Evolutionary conservation across 2,113 vertebrate species (phyloP).

Genomic region (Xyliphius kryptos): DNA sequence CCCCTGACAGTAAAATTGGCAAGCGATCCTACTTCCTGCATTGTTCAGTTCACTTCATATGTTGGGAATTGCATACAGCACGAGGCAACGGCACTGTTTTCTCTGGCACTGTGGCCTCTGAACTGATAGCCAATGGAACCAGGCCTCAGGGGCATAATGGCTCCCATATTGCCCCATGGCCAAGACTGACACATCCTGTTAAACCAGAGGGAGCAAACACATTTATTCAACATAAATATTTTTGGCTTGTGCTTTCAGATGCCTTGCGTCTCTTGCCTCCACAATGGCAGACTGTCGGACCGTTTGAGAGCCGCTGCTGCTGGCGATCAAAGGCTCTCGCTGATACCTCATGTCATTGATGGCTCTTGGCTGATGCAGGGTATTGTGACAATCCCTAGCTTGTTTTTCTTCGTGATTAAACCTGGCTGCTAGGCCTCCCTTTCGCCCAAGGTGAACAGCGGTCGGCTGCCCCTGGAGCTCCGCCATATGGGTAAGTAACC

Average conservation of each 20-base stretch:
- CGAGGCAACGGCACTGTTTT: not conserved
- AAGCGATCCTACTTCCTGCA: too few species aligned
- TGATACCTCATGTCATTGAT: conserved; percentile 53
- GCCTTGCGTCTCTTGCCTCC: conserved; percentile 48
- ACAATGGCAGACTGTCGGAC: conserved; percentile 54
- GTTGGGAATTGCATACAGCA: too few species aligned
- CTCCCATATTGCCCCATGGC: conserved; percentile 49
- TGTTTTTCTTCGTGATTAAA: conserved; percentile 48
- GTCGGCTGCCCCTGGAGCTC: conserved; percentile 40
- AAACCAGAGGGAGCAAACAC: conserved; percentile 47
- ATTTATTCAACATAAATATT: conserved; percentile 56
- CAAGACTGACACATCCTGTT: conserved; percentile 58
- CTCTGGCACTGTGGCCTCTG: conserved; percentile 25
- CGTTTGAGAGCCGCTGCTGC: conserved; percentile 54
- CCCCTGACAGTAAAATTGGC: too few species aligned
- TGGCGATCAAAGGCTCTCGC: conserved; percentile 64
- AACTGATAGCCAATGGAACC: conserved; percentile 28
- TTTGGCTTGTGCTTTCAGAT: conserved; percentile 53
- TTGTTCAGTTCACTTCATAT: too few species aligned
- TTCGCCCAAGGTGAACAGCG: conserved; percentile 48
- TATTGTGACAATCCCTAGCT: conserved; percentile 59
- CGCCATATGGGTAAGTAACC: conserved; percentile 44
- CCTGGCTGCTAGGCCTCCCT: conserved; percentile 37
- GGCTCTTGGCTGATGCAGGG: conserved; percentile 52
- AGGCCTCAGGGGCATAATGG: conserved; percentile 43